These are phyloP conservation scores for Dermatemys mawii DNA, from an alignment of 2,113 vertebrate genomes.

Conservation along the genomic window DNA sequence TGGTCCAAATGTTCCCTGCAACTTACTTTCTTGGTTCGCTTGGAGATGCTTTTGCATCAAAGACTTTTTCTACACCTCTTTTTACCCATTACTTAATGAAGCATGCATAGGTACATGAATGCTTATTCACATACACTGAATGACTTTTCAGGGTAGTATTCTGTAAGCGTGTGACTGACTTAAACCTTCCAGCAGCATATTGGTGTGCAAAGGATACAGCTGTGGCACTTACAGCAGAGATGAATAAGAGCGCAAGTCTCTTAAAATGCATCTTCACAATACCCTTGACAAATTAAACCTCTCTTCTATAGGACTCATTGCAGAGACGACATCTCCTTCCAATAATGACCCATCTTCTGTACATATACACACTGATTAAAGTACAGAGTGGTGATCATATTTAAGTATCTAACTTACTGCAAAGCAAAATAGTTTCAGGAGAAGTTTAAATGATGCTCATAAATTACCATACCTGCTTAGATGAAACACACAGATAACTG, in stretches of 20 bases:
- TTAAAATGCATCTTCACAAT: not conserved
- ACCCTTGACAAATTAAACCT: not conserved
- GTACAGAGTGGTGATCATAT: not conserved
- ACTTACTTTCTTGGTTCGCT: not conserved
- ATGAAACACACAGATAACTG: not conserved
- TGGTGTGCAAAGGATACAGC: not conserved
- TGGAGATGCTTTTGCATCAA: not conserved
- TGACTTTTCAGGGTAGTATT: not conserved
- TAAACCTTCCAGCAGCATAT: not conserved
- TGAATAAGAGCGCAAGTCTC: not conserved
- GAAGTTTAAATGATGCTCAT: not conserved
- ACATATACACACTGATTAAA: not conserved
- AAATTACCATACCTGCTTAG: not conserved
- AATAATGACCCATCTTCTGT: not conserved
- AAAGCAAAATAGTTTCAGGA: not conserved
- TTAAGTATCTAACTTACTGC: not conserved
- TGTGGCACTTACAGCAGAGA: not conserved
- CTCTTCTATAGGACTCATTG: not conserved
- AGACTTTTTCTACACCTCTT: not conserved
- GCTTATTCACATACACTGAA: not conserved
- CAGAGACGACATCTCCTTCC: fast-evolving
- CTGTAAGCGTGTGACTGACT: not conserved
- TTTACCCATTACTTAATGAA: not conserved
- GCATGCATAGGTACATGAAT: fast-evolving
- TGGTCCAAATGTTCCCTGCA: fast-evolving